phyloP scores from a whole-genome alignment of 2,113 vertebrate genomes.

The Syngnathus scovelli region DNA sequence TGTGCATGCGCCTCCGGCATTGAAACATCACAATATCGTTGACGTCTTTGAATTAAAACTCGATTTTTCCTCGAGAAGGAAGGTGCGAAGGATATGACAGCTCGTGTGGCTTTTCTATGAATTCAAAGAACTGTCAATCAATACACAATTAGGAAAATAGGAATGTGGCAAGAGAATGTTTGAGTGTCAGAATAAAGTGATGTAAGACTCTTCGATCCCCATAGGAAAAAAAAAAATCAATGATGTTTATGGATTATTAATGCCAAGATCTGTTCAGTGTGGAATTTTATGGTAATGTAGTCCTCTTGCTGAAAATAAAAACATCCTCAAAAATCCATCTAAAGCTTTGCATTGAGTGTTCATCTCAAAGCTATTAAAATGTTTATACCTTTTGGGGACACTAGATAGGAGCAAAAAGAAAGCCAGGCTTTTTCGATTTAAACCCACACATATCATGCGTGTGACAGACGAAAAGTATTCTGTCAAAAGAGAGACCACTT shows the following conservation, averaged over 20 bases:
- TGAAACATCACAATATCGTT: background rate
- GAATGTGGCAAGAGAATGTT: too few species aligned
- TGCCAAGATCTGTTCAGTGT: background rate
- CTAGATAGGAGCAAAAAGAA: background rate
- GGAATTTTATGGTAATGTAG: background rate
- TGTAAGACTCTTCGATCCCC: background rate
- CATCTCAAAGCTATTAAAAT: background rate
- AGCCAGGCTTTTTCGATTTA: background rate
- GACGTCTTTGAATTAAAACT: background rate
- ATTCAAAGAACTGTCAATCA: constrained; percentile 1
- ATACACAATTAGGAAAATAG: too few species aligned
- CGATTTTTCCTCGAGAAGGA: background rate
- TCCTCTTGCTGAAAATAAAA: background rate
- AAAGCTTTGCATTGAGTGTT: background rate
- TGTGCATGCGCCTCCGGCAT: background rate
- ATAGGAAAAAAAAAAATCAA: background rate
- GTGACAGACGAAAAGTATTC: constrained; percentile 35
- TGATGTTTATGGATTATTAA: background rate
- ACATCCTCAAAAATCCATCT: background rate
- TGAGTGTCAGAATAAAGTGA: too few species aligned
- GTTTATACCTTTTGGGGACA: background rate
- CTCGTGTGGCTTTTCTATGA: background rate
- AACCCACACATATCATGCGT: constrained; percentile 9
- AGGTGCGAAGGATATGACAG: constrained; percentile 18
- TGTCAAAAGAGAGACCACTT: constrained; percentile 21